Evolutionary conservation across 2,797 vertebrate species (phyloP), one percentile per base, ranked within the genome.

Genomic region (Hoplostethus mediterraneus): DNA sequence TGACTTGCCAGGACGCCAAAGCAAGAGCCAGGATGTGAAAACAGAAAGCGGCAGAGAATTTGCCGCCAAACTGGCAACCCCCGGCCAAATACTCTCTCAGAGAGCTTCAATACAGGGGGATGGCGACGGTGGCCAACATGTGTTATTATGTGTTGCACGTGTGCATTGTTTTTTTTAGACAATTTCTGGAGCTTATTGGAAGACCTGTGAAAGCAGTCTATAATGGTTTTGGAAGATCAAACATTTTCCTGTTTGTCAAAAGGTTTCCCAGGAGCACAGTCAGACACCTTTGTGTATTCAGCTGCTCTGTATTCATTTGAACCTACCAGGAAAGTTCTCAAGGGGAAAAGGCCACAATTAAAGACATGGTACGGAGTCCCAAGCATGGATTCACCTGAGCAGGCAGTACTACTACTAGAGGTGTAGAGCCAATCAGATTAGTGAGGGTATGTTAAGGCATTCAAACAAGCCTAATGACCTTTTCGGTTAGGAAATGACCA

Each of bases 401-500:
- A 17, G 42, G 66, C 49, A 33, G 16, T 65, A 66, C 77, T n/a
- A 64, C 62, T 66, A 63, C 61, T 12, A 10, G 61, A 63, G 48
- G 72, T 68, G 45, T 25, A 81, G 64, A 73, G 13, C 30, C 47
- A 75, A 75, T 79, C 71, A 80, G 63, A 87, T 85, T 86, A 82
- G 67, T 6, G 33, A 30, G 63, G 58, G 54, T 64, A 11, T 59
- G 54, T 38, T 45, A 8, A 73, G 71, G 59, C 77, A 75, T 55
- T 81, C 69, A 89, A 86, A 89, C 73, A 63, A 81, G 58, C 76
- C 76, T 0, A 0, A 30, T 82, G 80, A 89, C 84, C 82, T 89
- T 21, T 75, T 42, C n/a, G 61, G 80, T 80, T 79, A 31, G 52
- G 59, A 75, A 79, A 81, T 80, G 84, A 90, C 80, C 87, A 82